phyloP scores from a whole-genome alignment of 2,888 invertebrate species.

The Limenitis camilla region DNA sequence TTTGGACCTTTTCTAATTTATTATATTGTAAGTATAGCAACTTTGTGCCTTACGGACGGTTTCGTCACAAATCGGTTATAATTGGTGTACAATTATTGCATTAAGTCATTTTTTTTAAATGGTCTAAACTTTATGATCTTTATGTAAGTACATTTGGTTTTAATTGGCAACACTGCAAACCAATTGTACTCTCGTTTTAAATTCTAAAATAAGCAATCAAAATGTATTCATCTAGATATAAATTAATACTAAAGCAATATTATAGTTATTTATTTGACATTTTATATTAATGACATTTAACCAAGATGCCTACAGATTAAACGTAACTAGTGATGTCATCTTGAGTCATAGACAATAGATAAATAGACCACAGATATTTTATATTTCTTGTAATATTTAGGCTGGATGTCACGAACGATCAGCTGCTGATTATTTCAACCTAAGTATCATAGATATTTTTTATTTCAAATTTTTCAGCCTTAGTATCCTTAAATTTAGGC shows the following conservation, averaged over 20 bases:
- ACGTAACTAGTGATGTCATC: neutral
- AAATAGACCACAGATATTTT: too few species aligned
- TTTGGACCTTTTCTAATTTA: neutral
- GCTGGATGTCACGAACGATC: too few species aligned
- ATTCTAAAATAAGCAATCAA: neutral
- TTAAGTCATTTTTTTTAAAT: slow-evolving; percentile 20
- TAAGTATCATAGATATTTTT: too few species aligned
- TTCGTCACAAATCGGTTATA: slow-evolving; percentile 11
- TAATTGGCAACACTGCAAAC: neutral
- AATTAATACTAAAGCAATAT: slow-evolving; percentile 15
- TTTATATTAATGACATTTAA: slow-evolving; percentile 4
- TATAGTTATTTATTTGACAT: slow-evolving; percentile 17
- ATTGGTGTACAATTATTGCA: slow-evolving; percentile 19
- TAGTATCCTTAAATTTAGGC: too few species aligned
- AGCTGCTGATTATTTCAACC: too few species aligned
- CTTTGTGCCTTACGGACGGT: slow-evolving; percentile 16
- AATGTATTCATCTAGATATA: slow-evolving; percentile 21
- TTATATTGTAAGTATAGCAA: slow-evolving; percentile 12
- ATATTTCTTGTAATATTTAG: too few species aligned
- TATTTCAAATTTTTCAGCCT: too few species aligned
- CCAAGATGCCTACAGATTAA: neutral
- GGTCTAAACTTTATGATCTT: slow-evolving; percentile 7
- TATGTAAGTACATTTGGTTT: neutral
- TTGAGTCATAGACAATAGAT: neutral
- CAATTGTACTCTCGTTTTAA: neutral